Conservation (phyloP, 53 echinoderm and acorn worm genomes). For the Zoroaster sp. region DNA sequence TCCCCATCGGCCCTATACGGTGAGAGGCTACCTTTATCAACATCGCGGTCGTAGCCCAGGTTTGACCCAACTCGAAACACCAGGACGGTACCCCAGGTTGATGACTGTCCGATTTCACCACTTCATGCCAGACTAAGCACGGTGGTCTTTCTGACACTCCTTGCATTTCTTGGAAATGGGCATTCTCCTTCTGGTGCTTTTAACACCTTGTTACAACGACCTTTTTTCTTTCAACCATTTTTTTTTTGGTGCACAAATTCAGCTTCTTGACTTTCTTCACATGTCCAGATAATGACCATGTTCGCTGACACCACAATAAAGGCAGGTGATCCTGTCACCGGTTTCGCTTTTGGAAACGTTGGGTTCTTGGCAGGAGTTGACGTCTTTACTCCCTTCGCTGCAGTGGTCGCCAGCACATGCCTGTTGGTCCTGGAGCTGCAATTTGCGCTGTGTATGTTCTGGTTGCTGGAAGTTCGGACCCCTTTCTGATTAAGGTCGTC, state of each 20-base stretch:
- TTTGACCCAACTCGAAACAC: conserved; percentile 2
- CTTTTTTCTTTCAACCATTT: not conserved
- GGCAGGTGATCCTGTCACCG: not conserved
- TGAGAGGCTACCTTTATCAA: conserved; percentile 21
- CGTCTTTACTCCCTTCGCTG: not conserved
- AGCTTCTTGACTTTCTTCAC: not conserved
- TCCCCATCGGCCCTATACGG: not conserved
- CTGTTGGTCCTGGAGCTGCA: not conserved
- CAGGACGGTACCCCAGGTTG: not conserved
- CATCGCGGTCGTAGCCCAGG: conserved; percentile 10
- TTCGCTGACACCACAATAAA: conserved; percentile 9
- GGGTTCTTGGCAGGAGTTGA: not conserved
- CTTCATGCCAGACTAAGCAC: conserved; percentile 36
- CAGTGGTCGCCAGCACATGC: not conserved
- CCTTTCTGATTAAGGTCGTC: not conserved
- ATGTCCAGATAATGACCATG: conserved; percentile 13
- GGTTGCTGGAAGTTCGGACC: not conserved
- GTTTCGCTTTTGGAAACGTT: not conserved
- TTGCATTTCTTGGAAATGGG: conserved; percentile 35
- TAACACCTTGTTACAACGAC: conserved; percentile 35
- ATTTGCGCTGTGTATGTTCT: conserved; percentile 12
- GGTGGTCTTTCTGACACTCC: conserved; percentile 26
- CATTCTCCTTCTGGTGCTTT: conserved; percentile 8
- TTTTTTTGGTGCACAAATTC: not conserved
- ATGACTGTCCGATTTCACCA: not conserved